A percentile compares a stretch with the other conserved stretches of the same genome.
These are phyloP conservation scores for Acrobasis repandana DNA, from an alignment of 2,888 invertebrate species.

Conservation along the genomic window DNA sequence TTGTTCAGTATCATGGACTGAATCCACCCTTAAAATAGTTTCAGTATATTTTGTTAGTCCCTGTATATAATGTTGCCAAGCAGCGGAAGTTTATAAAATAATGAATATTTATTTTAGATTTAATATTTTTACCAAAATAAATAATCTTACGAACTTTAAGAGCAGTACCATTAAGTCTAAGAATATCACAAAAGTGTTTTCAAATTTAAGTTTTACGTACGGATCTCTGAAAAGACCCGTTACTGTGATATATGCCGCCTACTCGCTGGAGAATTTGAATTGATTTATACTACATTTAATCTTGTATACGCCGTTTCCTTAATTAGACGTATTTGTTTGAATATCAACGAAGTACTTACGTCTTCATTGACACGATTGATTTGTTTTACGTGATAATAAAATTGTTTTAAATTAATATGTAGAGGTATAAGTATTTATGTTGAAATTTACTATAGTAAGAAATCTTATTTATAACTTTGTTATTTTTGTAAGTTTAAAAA, in stretches of 20 bases:
- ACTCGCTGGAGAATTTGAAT: slow-evolving; percentile 9
- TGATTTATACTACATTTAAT: slow-evolving; percentile 15
- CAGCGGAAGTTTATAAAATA: too few relatives aligned
- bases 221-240: slow-evolving; percentile 4
- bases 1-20: too few relatives aligned
- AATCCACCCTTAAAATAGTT: too few relatives aligned
- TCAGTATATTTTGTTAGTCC: too few relatives aligned
- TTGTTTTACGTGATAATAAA: background rate
- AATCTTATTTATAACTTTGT: too few relatives aligned
- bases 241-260: slow-evolving; percentile 11
- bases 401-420: background rate
- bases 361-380: slow-evolving; percentile 4
- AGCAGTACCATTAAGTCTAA: too few relatives aligned
- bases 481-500: too few relatives aligned
- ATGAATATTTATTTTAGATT: too few relatives aligned
- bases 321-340: slow-evolving; percentile 18
- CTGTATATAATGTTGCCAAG: too few relatives aligned
- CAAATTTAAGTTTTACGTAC: background rate
- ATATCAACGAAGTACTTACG: background rate
- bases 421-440: background rate
- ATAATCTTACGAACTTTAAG: too few relatives aligned
- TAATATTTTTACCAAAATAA: too few relatives aligned
- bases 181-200: background rate
- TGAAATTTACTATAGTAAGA: too few relatives aligned
- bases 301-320: slow-evolving; percentile 18